Conservation (phyloP, 2,888 invertebrate genomes). For the Epirrita christyi region DNA sequence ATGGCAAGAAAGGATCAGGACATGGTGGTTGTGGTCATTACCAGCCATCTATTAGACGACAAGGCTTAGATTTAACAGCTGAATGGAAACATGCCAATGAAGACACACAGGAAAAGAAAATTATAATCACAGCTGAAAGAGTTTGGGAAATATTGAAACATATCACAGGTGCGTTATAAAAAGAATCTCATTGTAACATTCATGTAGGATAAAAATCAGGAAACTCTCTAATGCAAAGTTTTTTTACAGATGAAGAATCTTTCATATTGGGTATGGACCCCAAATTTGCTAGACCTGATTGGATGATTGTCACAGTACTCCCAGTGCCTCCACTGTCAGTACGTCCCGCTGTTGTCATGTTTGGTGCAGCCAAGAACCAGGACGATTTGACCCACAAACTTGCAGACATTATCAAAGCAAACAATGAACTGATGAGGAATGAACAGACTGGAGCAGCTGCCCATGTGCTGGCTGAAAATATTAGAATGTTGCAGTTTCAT, state of each 20-base stretch:
- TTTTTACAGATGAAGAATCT: constrained; percentile 94
- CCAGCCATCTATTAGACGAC: constrained; percentile 96
- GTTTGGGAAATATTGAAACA: constrained; percentile 99
- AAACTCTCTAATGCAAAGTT: neutral
- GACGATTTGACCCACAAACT: constrained; percentile 99
- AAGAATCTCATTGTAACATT: neutral
- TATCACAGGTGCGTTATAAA: constrained; percentile 87
- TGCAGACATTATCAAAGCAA: constrained; percentile 98
- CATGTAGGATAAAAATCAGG: no score
- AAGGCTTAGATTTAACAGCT: constrained; percentile 96
- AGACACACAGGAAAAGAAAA: constrained; percentile 98
- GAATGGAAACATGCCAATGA: constrained; percentile 99
- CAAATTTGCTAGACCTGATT: constrained; percentile 98
- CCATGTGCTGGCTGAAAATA: constrained; percentile 98
- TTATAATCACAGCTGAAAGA: constrained; percentile 95
- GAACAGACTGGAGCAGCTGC: constrained; percentile 99
- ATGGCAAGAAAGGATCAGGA: constrained; percentile 83
- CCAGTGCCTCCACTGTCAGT: constrained; percentile 99
- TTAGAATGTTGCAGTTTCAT: constrained; percentile 99
- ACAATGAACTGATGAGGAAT: constrained; percentile 97
- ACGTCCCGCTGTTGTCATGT: constrained; percentile 99
- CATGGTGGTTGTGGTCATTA: constrained; percentile 99
- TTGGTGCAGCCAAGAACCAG: constrained; percentile 99
- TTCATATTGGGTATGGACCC: constrained; percentile 98
- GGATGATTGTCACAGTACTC: constrained; percentile 99